Base-by-base conservation (phyloP, 35 echinoderm and acorn worm genomes). In the Chiridota heheva region DNA sequence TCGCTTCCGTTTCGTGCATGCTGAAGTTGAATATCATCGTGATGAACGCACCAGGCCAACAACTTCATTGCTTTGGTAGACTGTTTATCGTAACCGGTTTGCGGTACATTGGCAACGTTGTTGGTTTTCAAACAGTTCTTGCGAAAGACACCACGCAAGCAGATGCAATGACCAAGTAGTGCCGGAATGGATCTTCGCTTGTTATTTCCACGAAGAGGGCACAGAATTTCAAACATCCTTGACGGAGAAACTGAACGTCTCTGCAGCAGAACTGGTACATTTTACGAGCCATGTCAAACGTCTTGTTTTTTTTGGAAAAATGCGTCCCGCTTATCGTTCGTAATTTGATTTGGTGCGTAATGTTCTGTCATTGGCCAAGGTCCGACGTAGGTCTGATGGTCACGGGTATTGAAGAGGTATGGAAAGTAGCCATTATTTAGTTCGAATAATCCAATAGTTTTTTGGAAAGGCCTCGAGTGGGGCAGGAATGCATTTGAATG, bases 1-100 rank as follows among this genome's bases (percentile, higher is more conserved):
- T 76, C 72, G 2, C 72, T 28, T 0, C 45, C 72, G 26, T 76
- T 76, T 18, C 72, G 45, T 51, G 72, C 72, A 31, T 76, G 44
- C 58, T 56, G 1, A 76, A 76, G 51, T 24, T n/a, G 43, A 12
- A 76, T 47, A 56, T 30, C 45, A 26, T 51, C 44, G 4, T 12
- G 17, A 37, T 76, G 72, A 0, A 44, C 20, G 5, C 28, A 4
- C 72, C 72, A 76, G 8, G 43, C 72, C 29, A 76, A 35, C 72
- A 44, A 76, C 58, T 76, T 15, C 13, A 56, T 10, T 20, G 72
- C 26, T 58, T 76, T 76, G n/a, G 27, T 47, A 1, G 70, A 74
- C 13, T 74, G 70, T 7, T 45, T 74, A n/a, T 74, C 41, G 72
- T 76, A 76, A 2, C 72, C 72, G 3, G 3, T 1, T 18, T 26